Evolutionary conservation across 2,113 vertebrate genomes (phyloP), one percentile per base, ranked within the genome.

Genomic region (Aldabrachelys gigantea): DNA sequence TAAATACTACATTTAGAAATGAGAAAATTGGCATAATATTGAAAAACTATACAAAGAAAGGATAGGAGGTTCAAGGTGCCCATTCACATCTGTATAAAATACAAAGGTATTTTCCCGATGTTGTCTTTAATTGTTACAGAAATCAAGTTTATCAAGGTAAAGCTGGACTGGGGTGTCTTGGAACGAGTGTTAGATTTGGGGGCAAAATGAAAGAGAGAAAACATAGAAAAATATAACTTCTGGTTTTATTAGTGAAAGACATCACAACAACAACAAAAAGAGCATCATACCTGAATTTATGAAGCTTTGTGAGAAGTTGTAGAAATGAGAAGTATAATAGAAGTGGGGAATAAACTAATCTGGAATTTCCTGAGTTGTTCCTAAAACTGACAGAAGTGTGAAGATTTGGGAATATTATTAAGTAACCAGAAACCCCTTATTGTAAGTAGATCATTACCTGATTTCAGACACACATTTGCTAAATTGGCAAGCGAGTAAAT

Each of bases 1-100:
- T 38, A 81, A 44, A 27, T 57, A 38, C 87, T 80, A 81, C 86
- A 95, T 92, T 41, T 90, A 76, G 65, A 79, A 41, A 91, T 17
- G 82, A 57, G 85, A 44, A 91, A 11, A 38, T 17, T 87, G 91
- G 53, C 29, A 13, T 75, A 88, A 44, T 5, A 27, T 49, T 91
- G 93, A 93, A 85, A 69, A 92, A 80, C 4, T 41, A 25, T 62
- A 35, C 2, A 27, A 89, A 83, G 80, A 19, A 19, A 44, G 14
- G 13, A 47, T 44, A 62, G 82, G 44, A 88, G 84, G 56, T 90
- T 62, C 52, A 69, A 10, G 17, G 75, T 10, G 14, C 50, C 76
- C 50, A 38, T 4, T 19, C 0, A 50, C 65, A 92, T 31, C 44
- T 25, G 8, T 41, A 82, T 78, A 27, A 88, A 44, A 47, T 52